phyloP scores from a whole-genome alignment of 2,888 invertebrate genomes.

The Leptopilina myrica region DNA sequence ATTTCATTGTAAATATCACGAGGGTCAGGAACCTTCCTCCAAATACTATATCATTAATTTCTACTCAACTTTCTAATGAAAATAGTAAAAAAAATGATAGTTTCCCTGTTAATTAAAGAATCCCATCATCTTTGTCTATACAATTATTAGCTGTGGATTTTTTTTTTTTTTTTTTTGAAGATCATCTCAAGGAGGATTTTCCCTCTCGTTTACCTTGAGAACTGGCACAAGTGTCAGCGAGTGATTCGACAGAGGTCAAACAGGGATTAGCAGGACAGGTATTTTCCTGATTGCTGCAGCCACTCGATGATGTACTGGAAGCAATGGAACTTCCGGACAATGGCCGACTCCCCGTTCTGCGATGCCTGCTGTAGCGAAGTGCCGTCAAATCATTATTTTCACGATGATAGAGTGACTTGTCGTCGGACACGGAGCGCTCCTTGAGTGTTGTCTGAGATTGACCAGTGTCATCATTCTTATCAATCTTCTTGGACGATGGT shows the following conservation, averaged over 20 bases:
- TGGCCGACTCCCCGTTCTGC: conserved; percentile 80
- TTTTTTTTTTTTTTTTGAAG: not conserved
- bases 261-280: conserved; percentile 86
- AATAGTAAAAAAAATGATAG: not conserved
- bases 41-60: conserved; percentile 23
- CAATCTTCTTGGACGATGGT: conserved; percentile 43
- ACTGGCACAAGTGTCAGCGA: conserved; percentile 86
- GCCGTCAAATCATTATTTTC: conserved; percentile 75
- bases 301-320: conserved; percentile 78
- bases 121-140: not conserved
- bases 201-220: conserved; percentile 72
- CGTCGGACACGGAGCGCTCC: conserved; percentile 47
- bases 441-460: not conserved
- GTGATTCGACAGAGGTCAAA: conserved; percentile 91
- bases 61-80: conserved; percentile 5
- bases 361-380: conserved; percentile 78
- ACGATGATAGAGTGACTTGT: conserved; percentile 74
- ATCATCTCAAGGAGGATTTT: conserved; percentile 17
- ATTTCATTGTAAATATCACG: too few relatives aligned
- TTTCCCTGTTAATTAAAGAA: not conserved
- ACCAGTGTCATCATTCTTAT: conserved; percentile 38
- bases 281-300: conserved; percentile 79
- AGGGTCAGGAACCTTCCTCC: too few relatives aligned
- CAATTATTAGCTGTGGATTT: conserved; percentile 15
- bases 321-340: conserved; percentile 88